Evolutionary conservation across 2,113 vertebrate species (phyloP), one percentile per base, ranked within the genome.

Genomic region (rat (Rattus norvegicus)): DNA sequence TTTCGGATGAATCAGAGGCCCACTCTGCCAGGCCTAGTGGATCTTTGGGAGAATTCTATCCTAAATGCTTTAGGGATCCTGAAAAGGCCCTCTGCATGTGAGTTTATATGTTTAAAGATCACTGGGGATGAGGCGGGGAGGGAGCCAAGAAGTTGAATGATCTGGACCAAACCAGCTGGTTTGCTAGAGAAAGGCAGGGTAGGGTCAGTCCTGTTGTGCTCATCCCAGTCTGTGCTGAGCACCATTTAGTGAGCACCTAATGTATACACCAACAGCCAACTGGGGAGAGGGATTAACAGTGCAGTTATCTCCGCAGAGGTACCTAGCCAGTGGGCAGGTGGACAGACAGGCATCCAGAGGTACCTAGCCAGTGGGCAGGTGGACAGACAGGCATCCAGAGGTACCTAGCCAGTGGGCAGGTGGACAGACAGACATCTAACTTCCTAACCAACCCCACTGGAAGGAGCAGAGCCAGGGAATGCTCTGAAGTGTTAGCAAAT

Each of bases 91-190:
- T 52, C 63, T 36, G 70, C 93, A 91, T 88, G 92, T 77, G 77
- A 72, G 90, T 97, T 96, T 97, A 94, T 94, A 89, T 96, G 26
- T 96, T 95, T 77, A 96, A 94, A 97, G 91, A n/a, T 93, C 69
- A 30, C 91, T 56, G 63, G 70, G 17, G 5, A 59, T 88, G 22
- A 33, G 56, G 92, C 49, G 28, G 77, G 61, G 63, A 7, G 19
- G 16, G 17, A n/a, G 0, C 2, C 5, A 30, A 39, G 39, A 12
- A n/a, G n/a, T 67, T 90, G 39, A 76, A 16, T 7, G 69, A 10
- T 4, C 2, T 43, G 43, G 43, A 43, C 43, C 52, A 39, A 36
- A 30, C 39, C n/a, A 92, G 54, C 49, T 56, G 69, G 8, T 84
- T 90, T 75, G 69, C 90, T 88, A 87, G 84, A 88, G 75, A 90